These are phyloP conservation scores for Amphipoea oculea DNA, from an alignment of 2,888 invertebrate genomes.

Conservation along the genomic window DNA sequence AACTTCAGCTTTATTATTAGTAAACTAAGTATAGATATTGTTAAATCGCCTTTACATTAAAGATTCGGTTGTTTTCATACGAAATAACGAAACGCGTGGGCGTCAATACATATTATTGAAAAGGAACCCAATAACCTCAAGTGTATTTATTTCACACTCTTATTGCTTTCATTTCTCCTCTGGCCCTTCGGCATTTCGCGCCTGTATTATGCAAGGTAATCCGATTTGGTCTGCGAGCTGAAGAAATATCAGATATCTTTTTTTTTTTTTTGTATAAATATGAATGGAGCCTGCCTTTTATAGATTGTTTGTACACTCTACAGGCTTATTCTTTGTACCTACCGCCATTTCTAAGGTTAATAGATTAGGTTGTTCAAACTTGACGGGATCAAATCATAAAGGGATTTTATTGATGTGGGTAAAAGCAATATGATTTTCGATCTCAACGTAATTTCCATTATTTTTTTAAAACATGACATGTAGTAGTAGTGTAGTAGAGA, in stretches of 20 bases:
- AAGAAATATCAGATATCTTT: conserved; percentile 42
- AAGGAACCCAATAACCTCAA: conserved; percentile 50
- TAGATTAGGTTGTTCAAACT: conserved; percentile 17
- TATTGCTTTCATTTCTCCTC: conserved; percentile 62
- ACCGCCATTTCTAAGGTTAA: conserved; percentile 34
- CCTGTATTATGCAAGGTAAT: conserved; percentile 71
- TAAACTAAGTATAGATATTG: not conserved
- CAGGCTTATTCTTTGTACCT: conserved; percentile 14
- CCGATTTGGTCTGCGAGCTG: conserved; percentile 57
- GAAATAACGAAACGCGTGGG: conserved; percentile 21
- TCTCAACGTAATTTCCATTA: not conserved
- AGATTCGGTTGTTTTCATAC: conserved; percentile 32
- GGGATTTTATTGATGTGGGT: not conserved
- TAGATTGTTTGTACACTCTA: conserved; percentile 21
- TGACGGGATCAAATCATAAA: conserved; percentile 11
- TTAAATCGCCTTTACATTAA: conserved; percentile 9
- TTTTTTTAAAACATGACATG: too few relatives aligned
- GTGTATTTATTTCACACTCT: conserved; percentile 61
- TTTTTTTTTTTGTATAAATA: conserved; percentile 28
- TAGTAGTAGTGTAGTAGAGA: too few relatives aligned
- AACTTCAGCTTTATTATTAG: not conserved
- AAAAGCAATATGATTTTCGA: not conserved
- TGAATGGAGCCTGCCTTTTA: conserved; percentile 7
- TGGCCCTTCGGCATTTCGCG: conserved; percentile 67
- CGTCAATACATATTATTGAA: conserved; percentile 23